Evolutionary conservation across 2,888 invertebrate species (phyloP), one percentile per base, ranked within the genome.

Genomic region (Metopia argyrocephala): DNA sequence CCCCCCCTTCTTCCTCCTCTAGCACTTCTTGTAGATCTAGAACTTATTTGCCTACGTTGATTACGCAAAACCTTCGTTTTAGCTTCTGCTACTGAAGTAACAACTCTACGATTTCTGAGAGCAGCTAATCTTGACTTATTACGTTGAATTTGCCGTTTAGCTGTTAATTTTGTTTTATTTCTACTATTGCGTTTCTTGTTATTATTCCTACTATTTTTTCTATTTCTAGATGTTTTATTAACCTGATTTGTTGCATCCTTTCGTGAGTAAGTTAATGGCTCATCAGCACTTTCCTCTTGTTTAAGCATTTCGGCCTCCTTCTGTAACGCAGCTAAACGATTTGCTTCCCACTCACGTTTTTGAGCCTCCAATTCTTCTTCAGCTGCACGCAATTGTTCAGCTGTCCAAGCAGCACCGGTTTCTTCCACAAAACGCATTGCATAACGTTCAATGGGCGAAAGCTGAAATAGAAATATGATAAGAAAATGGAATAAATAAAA

Each of bases 341-440:
- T 95, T 86, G 95, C 93, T 91, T 97, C 96, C 97, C 97, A 96
- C 88, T 96, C 95, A 83, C 94, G 94, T 90, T 96, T 96, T 89
- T 95, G 94, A 64, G 94, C 93, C 87, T 96, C 96, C 64, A 97
- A 94, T 89, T 96, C 96, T 57, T 95, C 96, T 90, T 97, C 97
- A 18, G 97, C 98, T 50, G 95, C 95, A 15, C 95, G 94, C 46
- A 96, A 89, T 86, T 97, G 97, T 87, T 98, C 97, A 0, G 96
- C 95, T 18, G 95, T 94, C 92, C 94, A 94, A n/a, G 93, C 93
- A 2, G 92, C 92, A 21, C 94, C 94, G 73, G 96, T 95, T 85
- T 94, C 93, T 91, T 99, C 99, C 85, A 98, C 95, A 87, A 97
- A 95, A 23, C 94, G 93, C 94, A 99, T 96, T 18, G 99, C 99